Conservation (phyloP, 2,113 vertebrate genomes). For the Proterorhinus semilunaris region DNA sequence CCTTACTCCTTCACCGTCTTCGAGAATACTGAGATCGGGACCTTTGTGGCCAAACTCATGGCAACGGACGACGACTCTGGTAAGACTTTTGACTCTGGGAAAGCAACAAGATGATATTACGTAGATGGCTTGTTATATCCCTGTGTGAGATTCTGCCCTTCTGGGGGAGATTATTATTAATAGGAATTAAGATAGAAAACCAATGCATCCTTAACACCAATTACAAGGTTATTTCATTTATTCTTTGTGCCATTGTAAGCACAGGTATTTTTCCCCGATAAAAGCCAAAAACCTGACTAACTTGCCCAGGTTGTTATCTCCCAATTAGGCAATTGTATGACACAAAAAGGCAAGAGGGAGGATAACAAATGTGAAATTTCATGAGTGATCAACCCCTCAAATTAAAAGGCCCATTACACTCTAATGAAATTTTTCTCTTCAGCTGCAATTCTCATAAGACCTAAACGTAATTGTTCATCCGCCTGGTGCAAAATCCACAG, state of each 20-base stretch:
- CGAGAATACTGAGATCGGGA: conserved; percentile 92
- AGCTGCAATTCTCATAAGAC: conserved; percentile 53
- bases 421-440: conserved; percentile 63
- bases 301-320: conserved; percentile 39
- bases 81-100: conserved; percentile 53
- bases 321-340: conserved; percentile 28
- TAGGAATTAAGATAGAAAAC: no score
- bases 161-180: no score
- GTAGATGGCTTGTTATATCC: no score
- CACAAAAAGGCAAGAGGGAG: conserved; percentile 47
- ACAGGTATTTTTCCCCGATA: conserved; percentile 4
- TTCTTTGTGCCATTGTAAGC: background rate
- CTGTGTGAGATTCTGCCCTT: no score
- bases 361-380: conserved; percentile 67
- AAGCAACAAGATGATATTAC: no score
- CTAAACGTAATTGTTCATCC: conserved; percentile 55
- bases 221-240: no score
- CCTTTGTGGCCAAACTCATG: conserved; percentile 85
- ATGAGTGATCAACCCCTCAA: conserved; percentile 67
- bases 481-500: conserved; percentile 45
- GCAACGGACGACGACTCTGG: conserved; percentile 87
- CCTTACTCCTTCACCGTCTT: conserved; percentile 88
- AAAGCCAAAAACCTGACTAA: conserved; percentile 19
- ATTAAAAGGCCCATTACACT: conserved; percentile 73
- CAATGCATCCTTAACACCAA: no score